A percentile compares a stretch with the other conserved stretches of the same genome.
Evolutionary conservation across 2,888 invertebrate species (phyloP).

Genomic region (Melinaea menophilus): DNA sequence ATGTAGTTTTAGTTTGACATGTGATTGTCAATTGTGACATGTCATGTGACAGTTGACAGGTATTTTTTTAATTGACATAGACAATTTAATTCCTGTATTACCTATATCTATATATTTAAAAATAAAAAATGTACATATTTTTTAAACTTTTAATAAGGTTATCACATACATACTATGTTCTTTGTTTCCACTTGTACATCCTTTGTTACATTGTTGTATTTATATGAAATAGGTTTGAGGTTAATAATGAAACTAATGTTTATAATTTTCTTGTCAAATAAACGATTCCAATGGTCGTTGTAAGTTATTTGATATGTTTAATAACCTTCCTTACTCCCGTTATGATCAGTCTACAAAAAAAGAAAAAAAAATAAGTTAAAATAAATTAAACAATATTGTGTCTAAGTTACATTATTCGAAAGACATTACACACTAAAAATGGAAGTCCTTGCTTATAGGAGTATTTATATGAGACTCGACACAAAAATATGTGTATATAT

Average conservation of each 20-base stretch:
- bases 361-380: no score
- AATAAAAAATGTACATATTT: no score
- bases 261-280: conserved; percentile 40
- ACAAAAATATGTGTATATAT: no score
- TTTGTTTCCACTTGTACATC: conserved; percentile 17
- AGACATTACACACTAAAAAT: no score
- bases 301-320: conserved; percentile 4
- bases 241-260: conserved; percentile 56
- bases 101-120: no score
- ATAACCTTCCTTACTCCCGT: neutral
- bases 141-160: neutral
- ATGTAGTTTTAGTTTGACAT: neutral
- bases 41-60: conserved; percentile 4
- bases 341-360: no score
- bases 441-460: no score
- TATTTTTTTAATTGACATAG: neutral
- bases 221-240: conserved; percentile 28
- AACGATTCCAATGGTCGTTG: conserved; percentile 49
- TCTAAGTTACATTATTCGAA: no score
- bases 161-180: conserved; percentile 8
- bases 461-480: no score
- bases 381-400: no score
- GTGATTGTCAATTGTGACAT: neutral
- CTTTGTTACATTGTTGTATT: conserved; percentile 25
- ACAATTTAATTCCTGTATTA: no score